Evolutionary conservation across 2,113 vertebrate species (phyloP).

Genomic region (Nyctereutes procyonoides): DNA sequence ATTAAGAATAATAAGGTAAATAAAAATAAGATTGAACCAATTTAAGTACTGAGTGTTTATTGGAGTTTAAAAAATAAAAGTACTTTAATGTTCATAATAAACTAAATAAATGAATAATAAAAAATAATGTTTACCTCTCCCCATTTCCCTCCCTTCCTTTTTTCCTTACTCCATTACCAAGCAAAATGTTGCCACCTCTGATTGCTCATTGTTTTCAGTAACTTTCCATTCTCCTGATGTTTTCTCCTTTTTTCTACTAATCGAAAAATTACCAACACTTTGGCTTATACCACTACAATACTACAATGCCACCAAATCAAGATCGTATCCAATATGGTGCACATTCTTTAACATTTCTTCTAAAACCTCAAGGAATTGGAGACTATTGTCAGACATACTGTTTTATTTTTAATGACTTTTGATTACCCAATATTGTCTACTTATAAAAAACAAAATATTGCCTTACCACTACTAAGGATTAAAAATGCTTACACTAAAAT

Average conservation of each 20-base stretch:
- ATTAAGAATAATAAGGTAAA: slow-evolving; percentile 29
- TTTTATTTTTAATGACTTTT: neutral
- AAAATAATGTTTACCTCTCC: neutral
- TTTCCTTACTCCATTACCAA: neutral
- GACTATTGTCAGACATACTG: neutral
- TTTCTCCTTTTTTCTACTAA: neutral
- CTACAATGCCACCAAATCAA: neutral
- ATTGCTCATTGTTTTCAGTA: slow-evolving; percentile 22
- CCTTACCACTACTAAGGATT: neutral
- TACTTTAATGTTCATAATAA: neutral
- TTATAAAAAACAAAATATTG: neutral
- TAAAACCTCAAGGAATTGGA: neutral
- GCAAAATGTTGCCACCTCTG: neutral
- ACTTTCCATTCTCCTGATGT: neutral
- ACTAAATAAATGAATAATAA: neutral
- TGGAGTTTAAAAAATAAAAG: neutral
- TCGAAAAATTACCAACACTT: neutral
- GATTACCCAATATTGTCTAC: neutral
- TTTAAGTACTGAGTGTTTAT: neutral
- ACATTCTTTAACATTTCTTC: slow-evolving; percentile 8
- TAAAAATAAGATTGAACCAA: neutral
- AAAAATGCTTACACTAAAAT: neutral
- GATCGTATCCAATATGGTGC: neutral
- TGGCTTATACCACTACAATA: neutral
- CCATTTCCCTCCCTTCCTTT: neutral